Evolutionary conservation across 2,888 invertebrate genomes (phyloP).

Genomic region (Lordiphosa fenestrarum): DNA sequence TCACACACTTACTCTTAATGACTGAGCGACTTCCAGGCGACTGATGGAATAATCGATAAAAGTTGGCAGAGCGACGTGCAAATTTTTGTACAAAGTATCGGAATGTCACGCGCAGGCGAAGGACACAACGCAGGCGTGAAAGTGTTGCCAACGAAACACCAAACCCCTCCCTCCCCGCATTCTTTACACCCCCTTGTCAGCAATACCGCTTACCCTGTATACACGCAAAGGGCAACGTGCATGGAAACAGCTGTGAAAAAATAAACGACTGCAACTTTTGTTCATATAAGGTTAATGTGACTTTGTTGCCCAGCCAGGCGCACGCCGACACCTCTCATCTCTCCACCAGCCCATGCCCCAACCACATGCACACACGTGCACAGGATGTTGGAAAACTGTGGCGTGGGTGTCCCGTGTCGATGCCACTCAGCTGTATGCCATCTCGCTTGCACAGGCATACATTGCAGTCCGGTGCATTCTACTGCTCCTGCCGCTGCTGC

Average conservation of each 20-base stretch:
- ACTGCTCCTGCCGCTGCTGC: too few relatives aligned
- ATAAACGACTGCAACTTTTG: too few relatives aligned
- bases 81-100: conserved; percentile 54
- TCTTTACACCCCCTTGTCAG: too few relatives aligned
- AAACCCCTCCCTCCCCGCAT: background rate
- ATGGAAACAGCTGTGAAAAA: too few relatives aligned
- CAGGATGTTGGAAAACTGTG: conserved; percentile 41
- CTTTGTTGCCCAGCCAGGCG: too few relatives aligned
- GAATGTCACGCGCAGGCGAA: conserved; percentile 66
- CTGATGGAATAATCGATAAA: conserved; percentile 57
- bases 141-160: conserved; percentile 44
- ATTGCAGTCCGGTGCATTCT: too few relatives aligned
- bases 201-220: too few relatives aligned
- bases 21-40: conserved; percentile 7
- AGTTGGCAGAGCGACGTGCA: conserved; percentile 38
- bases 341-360: background rate
- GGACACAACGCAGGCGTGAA: conserved; percentile 57
- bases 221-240: too few relatives aligned
- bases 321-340: too few relatives aligned
- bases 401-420: conserved; percentile 7
- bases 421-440: conserved; percentile 1
- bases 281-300: too few relatives aligned
- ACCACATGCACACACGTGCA: conserved; percentile 40
- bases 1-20: background rate
- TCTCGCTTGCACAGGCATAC: background rate